Conservation (phyloP, 2,797 vertebrate species). For the Channa striata region DNA sequence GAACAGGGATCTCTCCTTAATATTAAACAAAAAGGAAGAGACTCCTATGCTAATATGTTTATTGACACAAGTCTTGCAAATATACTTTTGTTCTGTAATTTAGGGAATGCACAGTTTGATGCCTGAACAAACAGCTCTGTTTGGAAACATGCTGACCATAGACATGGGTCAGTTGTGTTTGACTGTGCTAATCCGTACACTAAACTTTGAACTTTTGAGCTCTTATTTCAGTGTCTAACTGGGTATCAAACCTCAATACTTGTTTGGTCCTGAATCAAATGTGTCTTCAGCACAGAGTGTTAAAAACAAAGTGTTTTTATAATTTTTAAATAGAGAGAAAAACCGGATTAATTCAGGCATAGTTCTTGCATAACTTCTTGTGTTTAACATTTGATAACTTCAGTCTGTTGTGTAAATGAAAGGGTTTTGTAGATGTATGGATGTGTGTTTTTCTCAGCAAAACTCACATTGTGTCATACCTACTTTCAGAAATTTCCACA, state of each 20-base stretch:
- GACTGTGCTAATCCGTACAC: conserved; percentile 7
- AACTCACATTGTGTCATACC: background rate
- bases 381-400: conserved; percentile 1
- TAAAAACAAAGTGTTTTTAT: background rate
- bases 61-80: background rate
- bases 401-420: background rate
- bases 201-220: conserved; percentile 64
- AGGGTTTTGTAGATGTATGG: background rate
- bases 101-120: background rate
- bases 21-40: background rate
- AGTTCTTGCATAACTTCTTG: background rate
- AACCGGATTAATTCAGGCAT: background rate
- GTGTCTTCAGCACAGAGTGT: background rate
- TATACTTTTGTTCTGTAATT: background rate
- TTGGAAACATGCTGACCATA: conserved; percentile 40
- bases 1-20: conserved; percentile 7
- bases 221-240: conserved; percentile 31
- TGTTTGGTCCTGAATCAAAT: background rate
- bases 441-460: background rate
- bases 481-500: background rate
- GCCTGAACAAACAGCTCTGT: conserved; percentile 27
- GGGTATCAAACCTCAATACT: background rate
- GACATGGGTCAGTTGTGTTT: conserved; percentile 48
- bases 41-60: background rate
- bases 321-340: no score